Evolutionary conservation across 2,797 vertebrate genomes (phyloP), one percentile per base, ranked within the genome.

Genomic region (Scolopax rusticola): DNA sequence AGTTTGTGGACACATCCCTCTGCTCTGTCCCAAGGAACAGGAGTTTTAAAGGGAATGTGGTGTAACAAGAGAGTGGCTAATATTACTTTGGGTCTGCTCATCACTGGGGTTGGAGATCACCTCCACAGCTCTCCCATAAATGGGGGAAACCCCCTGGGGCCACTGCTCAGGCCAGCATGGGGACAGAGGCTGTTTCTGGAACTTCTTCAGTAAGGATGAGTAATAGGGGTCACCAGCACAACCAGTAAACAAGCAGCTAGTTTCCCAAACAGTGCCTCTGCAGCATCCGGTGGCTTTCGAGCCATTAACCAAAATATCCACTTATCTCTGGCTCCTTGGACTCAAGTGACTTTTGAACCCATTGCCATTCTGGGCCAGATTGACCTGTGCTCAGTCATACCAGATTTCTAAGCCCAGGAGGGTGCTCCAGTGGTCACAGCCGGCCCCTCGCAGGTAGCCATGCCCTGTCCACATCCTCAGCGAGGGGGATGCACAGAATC

Each of bases 1-100:
- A 6, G 1, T 12, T 4, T 67, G 24, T 27, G 9, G 50, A 2
- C 28, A 6, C 0, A 1, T 18, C 38, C 47, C 41, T 14, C 16
- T 23, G 1, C 16, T 43, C 32, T 9, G 5, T 0, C 54, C 1
- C 0, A 38, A 57, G 9, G 10, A 59, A 33, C 2, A 1, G 47
- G 8, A 9, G 15, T 12, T 67, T 43, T 36, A 47, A 54, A 51
- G 45, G 12, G 20, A 51, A 47, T 14, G 47, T 18, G 59, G 27
- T 24, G 47, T 3, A 41, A 38, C n/a, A 27, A 38, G 41, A 18
- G 27, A 8, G 11, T 13, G 14, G 27, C 27, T 1, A 17, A 56
- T 3, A 45, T 38, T n/a, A 12, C 36, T 36, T 36, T 28, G 41
- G 50, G 41, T 41, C 41, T 41, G 15, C 41, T 41, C 41, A 41